phyloP scores from a whole-genome alignment of 2,888 invertebrate species.

The Xestoiulus laeticollis region DNA sequence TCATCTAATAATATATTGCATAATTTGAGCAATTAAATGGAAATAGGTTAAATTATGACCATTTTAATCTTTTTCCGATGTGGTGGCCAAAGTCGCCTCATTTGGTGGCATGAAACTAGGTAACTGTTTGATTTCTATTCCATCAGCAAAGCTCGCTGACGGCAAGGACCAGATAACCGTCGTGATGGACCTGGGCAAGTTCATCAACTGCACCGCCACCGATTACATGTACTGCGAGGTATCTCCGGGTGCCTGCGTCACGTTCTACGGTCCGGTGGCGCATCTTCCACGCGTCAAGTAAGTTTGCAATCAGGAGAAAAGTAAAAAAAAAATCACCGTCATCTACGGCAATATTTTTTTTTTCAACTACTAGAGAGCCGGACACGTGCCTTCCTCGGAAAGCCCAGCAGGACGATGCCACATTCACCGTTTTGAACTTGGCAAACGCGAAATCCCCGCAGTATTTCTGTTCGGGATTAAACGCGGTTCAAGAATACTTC shows the following conservation, averaged over 20 bases:
- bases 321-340: no score
- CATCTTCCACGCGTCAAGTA: slow-evolving; percentile 48
- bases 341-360: not conserved
- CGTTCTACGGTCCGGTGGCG: slow-evolving; percentile 46
- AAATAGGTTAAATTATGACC: no score
- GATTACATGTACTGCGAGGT: slow-evolving; percentile 43
- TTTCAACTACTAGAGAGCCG: slow-evolving; percentile 49
- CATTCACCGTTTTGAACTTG: slow-evolving; percentile 49
- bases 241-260: slow-evolving; percentile 52
- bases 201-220: slow-evolving; percentile 35
- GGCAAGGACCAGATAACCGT: not conserved
- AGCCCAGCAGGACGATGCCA: not conserved
- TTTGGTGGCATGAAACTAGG: no score
- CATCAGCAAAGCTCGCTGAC: not conserved
- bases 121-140: not conserved
- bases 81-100: no score
- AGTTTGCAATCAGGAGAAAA: not conserved
- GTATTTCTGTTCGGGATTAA: slow-evolving; percentile 59
- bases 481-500: slow-evolving; percentile 60
- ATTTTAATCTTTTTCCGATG: no score
- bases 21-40: no score
- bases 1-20: no score
- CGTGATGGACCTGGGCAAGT: slow-evolving; percentile 42
- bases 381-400: slow-evolving; percentile 50
- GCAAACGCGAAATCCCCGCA: slow-evolving; percentile 32